These are phyloP conservation scores for Tipula helvola DNA, from an alignment of 2,888 invertebrate genomes.

Conservation along the genomic window DNA sequence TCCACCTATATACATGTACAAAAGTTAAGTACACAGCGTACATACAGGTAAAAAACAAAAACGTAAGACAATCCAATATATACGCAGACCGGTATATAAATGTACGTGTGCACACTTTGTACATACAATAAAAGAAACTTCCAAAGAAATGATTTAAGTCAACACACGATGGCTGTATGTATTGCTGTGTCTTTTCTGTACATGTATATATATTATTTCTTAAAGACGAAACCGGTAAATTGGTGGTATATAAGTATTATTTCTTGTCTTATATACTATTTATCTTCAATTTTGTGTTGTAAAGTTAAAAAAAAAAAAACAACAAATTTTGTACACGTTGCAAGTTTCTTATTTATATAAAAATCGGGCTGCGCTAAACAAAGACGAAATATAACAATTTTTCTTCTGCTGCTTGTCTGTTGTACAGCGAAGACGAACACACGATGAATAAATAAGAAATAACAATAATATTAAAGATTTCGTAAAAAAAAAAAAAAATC, in stretches of 20 bases:
- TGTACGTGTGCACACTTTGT: neutral
- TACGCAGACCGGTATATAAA: neutral
- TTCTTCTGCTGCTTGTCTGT: neutral
- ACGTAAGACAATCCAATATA: neutral
- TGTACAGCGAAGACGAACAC: neutral
- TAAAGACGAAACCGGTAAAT: conserved; percentile 4
- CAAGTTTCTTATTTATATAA: neutral
- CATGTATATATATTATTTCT: neutral
- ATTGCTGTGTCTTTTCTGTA: neutral
- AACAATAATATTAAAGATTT: neutral
- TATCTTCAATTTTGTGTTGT: neutral
- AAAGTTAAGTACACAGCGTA: neutral
- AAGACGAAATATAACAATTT: neutral
- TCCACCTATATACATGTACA: neutral
- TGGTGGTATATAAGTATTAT: neutral
- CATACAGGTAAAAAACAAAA: neutral
- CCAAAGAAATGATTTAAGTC: neutral
- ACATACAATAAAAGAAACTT: neutral
- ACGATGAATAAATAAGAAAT: neutral
- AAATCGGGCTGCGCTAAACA: neutral
- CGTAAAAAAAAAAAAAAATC: neutral
- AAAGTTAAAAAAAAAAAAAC: neutral
- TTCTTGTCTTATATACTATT: neutral
- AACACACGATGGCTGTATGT: neutral
- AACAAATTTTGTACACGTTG: neutral